phyloP scores from a whole-genome alignment of 2,797 vertebrate species.

The Hafferia zeledoni region DNA sequence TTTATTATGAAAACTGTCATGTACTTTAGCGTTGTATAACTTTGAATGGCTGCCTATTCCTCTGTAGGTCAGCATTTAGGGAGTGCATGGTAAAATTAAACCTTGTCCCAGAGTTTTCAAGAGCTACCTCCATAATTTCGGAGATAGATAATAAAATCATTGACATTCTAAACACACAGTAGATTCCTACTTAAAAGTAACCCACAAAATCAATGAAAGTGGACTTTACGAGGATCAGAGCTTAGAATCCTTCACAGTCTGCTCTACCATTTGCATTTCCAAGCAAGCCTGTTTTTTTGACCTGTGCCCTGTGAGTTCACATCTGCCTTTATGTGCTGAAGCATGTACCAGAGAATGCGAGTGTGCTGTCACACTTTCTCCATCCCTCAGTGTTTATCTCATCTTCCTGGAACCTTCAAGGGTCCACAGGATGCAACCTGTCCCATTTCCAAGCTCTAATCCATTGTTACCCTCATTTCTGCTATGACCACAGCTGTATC shows the following conservation, averaged over 20 bases:
- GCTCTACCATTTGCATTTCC: not conserved
- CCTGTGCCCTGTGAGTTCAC: not conserved
- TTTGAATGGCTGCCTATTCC: not conserved
- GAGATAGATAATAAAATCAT: not conserved
- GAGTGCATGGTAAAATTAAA: not conserved
- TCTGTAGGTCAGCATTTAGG: not conserved
- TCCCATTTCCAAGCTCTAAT: not conserved
- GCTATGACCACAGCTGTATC: not conserved
- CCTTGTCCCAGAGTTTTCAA: not conserved
- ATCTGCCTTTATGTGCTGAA: not conserved
- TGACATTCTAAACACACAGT: not conserved
- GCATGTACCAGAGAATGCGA: not conserved
- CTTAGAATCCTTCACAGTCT: not conserved
- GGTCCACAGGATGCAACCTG: not conserved
- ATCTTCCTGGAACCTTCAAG: not conserved
- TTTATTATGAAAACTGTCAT: not conserved
- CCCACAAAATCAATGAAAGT: not conserved
- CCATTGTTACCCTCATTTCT: not conserved
- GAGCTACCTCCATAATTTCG: not conserved
- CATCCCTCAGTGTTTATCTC: not conserved
- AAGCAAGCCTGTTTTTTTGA: not conserved
- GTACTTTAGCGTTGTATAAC: not conserved
- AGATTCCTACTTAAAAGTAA: not conserved
- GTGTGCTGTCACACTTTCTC: not conserved
- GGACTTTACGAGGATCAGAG: not conserved